Evolutionary conservation across 2,797 vertebrate genomes (phyloP), one percentile per base, ranked within the genome.

Genomic region (Sparus aurata): DNA sequence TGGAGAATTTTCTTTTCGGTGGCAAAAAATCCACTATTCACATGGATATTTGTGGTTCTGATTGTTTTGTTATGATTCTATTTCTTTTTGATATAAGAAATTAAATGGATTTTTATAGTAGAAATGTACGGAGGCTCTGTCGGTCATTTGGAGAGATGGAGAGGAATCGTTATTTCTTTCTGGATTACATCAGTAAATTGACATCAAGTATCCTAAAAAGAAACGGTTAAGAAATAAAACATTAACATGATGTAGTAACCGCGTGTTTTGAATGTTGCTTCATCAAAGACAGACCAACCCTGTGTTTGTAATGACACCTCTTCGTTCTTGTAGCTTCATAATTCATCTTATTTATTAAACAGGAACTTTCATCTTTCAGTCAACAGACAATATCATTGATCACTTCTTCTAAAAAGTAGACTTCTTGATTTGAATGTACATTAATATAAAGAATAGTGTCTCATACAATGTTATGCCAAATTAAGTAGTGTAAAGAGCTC

Each of bases 81-180:
- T 92, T 91, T 94, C 80, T 89, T 94, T 94, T 94, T 93, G 84
- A 94, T 93, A 94, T 95, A 94, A 95, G 90, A 95, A 95, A 95
- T 95, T 95, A 94, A 95, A 95, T 93, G 93, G 95, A 96, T 96
- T 96, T 97, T 97, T 97, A 94, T 95, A 96, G 96, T 96, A 95
- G 90, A 95, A 92, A 92, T 92, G 94, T 93, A 95, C 87, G 69
- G 88, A 92, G 94, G 90, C 78, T 95, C 93, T 91, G 94, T 93
- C 89, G 30, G 90, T 95, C 92, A 94, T 94, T 95, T 94, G 93
- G 87, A 94, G 90, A 95, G 91, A 93, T 47, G 61, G 86, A 82
- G 88, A 73, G 46, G 52, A 66, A 46, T 92, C 87, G 87, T 89
- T 94, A 95, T 95, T 96, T 89, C 95, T 95, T 96, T 92, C 94